Evolutionary conservation across 1,140 invertebrate species (phyloP), one percentile per base, ranked within the genome.

Genomic region (Brachionus rubens): DNA sequence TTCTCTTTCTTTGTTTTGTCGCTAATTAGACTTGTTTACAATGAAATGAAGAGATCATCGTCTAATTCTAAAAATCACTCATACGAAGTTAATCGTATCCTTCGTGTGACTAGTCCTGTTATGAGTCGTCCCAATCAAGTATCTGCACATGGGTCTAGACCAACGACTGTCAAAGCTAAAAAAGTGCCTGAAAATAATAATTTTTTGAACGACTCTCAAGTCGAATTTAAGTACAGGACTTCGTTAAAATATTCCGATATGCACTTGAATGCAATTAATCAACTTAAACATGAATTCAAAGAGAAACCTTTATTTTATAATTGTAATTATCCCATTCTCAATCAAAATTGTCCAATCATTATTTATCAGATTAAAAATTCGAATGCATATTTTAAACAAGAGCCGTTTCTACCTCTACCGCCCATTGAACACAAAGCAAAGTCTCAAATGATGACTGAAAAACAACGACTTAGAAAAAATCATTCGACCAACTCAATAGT

Each of bases 321-420:
- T 9, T 59, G 36, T 9, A 59, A 33, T 33, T 59, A 59, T 59
- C 36, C 54, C 16, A 16, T 36, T 33, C 30, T 1, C 33, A 36
- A 16, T 16, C 54, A 9, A 59, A 59, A 33, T 59, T 9, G 54
- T 59, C 54, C 54, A 2, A 59, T 59, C 9, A 33, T 36, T 6
- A 59, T 59, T 33, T 59, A 36, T 28, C 54, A 59, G 19, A 33
- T 59, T 19, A 59, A 59, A 59, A 59, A 59, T 28, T 59, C 54
- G 16, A 33, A 33, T 59, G 10, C 2, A 16, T 59, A 33, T 36
- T 16, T 59, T 36, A 59, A 36, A 16, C 33, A 59, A 36, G 26
- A 33, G n/a, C 54, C 30, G n/a, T 36, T 59, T 33, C 36, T 36
- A 28, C 54, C 54, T 36, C 10, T 59, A 33, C 52, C 52, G 1